Evolutionary conservation across 2,113 vertebrate genomes (phyloP).

Genomic region (Ailuropoda melanoleuca): DNA sequence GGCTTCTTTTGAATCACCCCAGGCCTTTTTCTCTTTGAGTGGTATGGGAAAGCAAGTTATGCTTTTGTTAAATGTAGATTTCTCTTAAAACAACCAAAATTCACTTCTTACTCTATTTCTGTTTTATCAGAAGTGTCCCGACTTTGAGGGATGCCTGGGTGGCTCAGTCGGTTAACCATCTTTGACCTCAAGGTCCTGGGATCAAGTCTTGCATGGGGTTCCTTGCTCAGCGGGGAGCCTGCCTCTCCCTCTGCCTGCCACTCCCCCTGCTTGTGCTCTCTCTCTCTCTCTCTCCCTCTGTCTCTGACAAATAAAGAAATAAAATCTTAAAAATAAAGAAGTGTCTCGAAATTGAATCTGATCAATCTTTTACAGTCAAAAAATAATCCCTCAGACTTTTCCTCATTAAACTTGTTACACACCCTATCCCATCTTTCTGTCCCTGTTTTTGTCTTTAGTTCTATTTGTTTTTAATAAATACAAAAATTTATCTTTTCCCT

Average conservation of each 20-base stretch:
- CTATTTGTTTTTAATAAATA: slow-evolving; percentile 46
- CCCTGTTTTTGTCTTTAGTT: background rate
- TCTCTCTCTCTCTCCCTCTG: too few relatives aligned
- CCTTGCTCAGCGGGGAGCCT: background rate
- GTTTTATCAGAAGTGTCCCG: background rate
- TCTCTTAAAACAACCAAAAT: slow-evolving; percentile 46
- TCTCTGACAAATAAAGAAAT: background rate
- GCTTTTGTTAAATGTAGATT: slow-evolving; percentile 10
- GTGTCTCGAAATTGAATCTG: background rate
- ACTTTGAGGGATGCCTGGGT: background rate
- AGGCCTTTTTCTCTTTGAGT: background rate
- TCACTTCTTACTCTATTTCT: slow-evolving; percentile 40
- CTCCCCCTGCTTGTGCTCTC: background rate
- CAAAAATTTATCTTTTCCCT: background rate
- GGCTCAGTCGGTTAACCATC: background rate
- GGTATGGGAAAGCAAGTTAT: background rate
- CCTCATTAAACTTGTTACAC: background rate
- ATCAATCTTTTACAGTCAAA: background rate
- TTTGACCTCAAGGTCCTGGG: background rate
- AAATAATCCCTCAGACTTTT: slow-evolving; percentile 18
- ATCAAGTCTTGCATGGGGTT: background rate
- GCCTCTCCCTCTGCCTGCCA: background rate
- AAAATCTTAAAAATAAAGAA: background rate
- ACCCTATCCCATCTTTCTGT: background rate
- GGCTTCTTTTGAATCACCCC: background rate